A percentile compares a stretch with the other conserved stretches of the same genome.
These are phyloP conservation scores for Petrocephalus zakoni DNA, from an alignment of 2,113 vertebrate species.

Conservation along the genomic window DNA sequence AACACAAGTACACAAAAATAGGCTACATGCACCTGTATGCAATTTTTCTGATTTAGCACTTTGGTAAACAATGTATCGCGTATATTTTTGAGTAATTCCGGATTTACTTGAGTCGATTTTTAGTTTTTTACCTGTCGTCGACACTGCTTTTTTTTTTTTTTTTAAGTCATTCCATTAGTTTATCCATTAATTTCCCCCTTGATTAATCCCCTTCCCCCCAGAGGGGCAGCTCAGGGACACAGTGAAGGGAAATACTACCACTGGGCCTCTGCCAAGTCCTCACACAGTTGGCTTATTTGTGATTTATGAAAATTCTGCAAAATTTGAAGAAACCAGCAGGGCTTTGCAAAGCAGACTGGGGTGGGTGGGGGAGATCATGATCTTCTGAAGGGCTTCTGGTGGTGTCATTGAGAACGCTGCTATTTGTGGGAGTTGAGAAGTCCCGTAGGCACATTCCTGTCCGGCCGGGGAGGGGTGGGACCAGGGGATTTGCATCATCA, in stretches of 20 bases:
- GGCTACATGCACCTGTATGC: neutral
- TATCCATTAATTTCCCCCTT: neutral
- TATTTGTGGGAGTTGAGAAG: neutral
- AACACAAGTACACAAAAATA: neutral
- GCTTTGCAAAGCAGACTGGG: neutral
- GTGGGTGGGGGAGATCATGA: neutral
- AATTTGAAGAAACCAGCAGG: neutral
- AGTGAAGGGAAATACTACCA: constrained; percentile 42
- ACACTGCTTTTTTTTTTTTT: neutral
- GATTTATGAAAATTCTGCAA: constrained; percentile 28
- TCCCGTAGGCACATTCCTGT: neutral
- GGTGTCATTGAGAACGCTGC: neutral
- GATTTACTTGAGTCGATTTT: neutral
- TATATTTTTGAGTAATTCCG: neutral
- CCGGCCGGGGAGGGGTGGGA: neutral
- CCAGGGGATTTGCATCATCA: neutral
- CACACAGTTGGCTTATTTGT: constrained; percentile 24
- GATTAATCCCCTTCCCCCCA: neutral
- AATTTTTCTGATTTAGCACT: neutral
- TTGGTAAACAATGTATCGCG: neutral
- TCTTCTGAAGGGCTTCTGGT: neutral
- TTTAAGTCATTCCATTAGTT: neutral
- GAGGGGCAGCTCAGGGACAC: constrained; percentile 24
- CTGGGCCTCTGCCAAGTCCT: constrained; percentile 33
- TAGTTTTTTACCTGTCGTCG: neutral